Conservation (phyloP, 2,113 vertebrate species). For the Salvator merianae region DNA sequence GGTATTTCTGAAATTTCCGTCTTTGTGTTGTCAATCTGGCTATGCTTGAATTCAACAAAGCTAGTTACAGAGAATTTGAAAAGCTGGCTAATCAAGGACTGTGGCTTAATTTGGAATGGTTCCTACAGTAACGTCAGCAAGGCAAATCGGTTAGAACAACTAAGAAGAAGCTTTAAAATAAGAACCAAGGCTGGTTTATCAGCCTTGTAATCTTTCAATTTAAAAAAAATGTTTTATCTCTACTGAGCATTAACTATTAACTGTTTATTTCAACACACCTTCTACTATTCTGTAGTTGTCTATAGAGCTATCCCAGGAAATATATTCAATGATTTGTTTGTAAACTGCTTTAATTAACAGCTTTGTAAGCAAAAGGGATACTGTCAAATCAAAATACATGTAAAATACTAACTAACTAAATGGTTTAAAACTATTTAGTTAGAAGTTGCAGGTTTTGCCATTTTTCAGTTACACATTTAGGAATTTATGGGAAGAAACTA, state of each 20-base stretch:
- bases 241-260: background rate
- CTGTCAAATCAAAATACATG: background rate
- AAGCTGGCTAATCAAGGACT: slow-evolving; percentile 44
- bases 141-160: slow-evolving; percentile 46
- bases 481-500: background rate
- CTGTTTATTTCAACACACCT: slow-evolving; percentile 36
- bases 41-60: slow-evolving; percentile 23
- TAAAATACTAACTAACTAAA: background rate
- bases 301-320: background rate
- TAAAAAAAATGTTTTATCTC: slow-evolving; percentile 40
- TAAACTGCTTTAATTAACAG: slow-evolving; percentile 1
- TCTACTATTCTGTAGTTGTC: background rate
- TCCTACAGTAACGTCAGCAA: slow-evolving; percentile 45
- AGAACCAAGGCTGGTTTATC: slow-evolving; percentile 58
- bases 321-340: slow-evolving; percentile 5
- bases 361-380: background rate
- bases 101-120: slow-evolving; percentile 49
- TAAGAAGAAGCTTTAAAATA: slow-evolving; percentile 43
- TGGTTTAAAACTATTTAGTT: background rate
- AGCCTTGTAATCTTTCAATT: slow-evolving; percentile 65
- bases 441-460: background rate
- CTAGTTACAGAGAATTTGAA: slow-evolving; percentile 54
- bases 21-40: slow-evolving; percentile 13
- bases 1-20: slow-evolving; percentile 1
- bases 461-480: background rate